phyloP scores from a whole-genome alignment of 2,797 vertebrate genomes.

The Mycteria americana region DNA sequence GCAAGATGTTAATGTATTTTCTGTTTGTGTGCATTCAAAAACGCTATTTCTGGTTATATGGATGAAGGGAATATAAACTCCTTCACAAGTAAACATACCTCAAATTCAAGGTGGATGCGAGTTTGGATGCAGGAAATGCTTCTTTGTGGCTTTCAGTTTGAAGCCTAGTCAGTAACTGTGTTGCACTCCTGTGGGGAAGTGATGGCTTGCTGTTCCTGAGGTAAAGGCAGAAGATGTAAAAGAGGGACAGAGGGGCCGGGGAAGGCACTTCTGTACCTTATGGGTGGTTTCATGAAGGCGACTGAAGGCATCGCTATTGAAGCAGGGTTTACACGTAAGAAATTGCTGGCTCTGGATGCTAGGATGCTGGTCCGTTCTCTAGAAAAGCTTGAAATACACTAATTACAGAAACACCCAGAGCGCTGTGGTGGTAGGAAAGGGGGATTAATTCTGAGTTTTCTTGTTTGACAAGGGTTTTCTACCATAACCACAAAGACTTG shows the following conservation, averaged over 20 bases:
- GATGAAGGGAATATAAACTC: background rate
- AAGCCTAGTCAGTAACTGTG: background rate
- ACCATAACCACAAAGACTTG: background rate
- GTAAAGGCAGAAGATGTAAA: background rate
- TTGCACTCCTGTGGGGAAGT: rapidly evolving
- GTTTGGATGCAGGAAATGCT: background rate
- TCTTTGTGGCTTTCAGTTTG: background rate
- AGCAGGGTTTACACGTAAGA: background rate
- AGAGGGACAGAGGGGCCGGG: background rate
- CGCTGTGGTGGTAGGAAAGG: background rate
- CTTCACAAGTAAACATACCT: background rate
- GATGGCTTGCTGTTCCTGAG: background rate
- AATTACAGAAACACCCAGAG: background rate
- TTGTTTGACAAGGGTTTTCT: background rate
- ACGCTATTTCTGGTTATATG: background rate
- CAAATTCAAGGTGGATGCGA: background rate
- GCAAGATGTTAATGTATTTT: rapidly evolving
- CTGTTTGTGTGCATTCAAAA: rapidly evolving
- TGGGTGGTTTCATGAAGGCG: background rate
- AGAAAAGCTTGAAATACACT: background rate
- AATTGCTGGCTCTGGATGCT: background rate
- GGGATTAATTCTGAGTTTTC: background rate
- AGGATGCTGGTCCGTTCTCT: background rate
- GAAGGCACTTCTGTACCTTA: background rate
- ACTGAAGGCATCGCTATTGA: rapidly evolving